Percentiles rank a stretch among this genome's conserved stretches.
Conservation (phyloP, 2,113 vertebrate genomes). For the Micromys minutus region DNA sequence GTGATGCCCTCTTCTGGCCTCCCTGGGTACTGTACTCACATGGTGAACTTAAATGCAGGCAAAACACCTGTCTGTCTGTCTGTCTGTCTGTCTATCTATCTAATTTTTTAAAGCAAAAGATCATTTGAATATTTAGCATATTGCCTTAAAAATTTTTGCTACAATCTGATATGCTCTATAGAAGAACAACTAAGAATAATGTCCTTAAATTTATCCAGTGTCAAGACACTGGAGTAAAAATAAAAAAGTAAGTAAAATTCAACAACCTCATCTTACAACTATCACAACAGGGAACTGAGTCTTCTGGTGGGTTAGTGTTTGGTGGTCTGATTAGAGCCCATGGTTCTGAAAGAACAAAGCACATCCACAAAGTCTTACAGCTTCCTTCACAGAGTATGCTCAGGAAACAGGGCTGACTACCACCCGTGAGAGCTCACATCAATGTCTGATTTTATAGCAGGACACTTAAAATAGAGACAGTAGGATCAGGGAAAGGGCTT, state of each 20-base stretch:
- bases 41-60: neutral
- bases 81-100: too few species aligned
- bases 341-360: conserved; percentile 13
- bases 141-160: conserved; percentile 29
- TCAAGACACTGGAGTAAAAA: conserved; percentile 46
- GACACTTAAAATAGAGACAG: neutral
- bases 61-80: neutral
- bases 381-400: neutral
- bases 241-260: conserved; percentile 6
- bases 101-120: conserved; percentile 43
- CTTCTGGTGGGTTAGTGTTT: neutral
- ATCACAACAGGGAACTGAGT: neutral
- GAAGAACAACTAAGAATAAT: conserved; percentile 6
- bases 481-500: neutral
- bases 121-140: conserved; percentile 47
- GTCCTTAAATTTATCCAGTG: conserved; percentile 1
- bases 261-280: neutral
- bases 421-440: neutral
- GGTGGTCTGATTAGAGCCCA: neutral
- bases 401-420: neutral
- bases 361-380: neutral
- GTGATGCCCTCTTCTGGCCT: neutral
- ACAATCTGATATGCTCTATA: neutral
- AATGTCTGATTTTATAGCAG: neutral
- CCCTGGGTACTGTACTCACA: neutral